These are phyloP conservation scores for Lordiphosa fenestrarum DNA, from an alignment of 2,888 invertebrate genomes.

Conservation along the genomic window DNA sequence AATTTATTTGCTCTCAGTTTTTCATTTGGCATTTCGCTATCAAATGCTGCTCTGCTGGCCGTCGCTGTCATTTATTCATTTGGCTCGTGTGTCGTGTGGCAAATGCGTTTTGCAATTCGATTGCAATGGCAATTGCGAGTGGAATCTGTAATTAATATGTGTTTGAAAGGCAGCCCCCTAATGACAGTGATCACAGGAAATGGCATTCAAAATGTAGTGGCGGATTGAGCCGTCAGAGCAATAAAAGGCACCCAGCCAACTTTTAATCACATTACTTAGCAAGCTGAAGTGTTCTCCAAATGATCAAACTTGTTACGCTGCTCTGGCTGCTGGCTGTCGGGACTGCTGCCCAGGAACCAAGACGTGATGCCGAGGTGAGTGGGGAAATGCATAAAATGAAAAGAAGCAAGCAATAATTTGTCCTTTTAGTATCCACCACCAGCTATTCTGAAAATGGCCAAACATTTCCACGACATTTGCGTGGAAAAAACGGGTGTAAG, in stretches of 20 bases:
- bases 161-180: conserved; percentile 23
- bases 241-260: conserved; percentile 20
- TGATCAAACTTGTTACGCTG: conserved; percentile 24
- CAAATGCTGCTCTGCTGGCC: conserved; percentile 44
- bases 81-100: conserved; percentile 27
- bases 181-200: conserved; percentile 33
- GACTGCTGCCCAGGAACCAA: conserved; percentile 25
- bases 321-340: conserved; percentile 9
- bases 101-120: conserved; percentile 36
- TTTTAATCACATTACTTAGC: conserved; percentile 7
- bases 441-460: conserved; percentile 62
- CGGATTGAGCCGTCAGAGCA: background rate
- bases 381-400: background rate
- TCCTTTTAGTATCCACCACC: conserved; percentile 70
- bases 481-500: conserved; percentile 74
- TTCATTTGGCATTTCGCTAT: conserved; percentile 47
- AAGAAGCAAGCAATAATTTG: background rate
- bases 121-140: conserved; percentile 36
- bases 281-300: conserved; percentile 4
- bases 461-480: conserved; percentile 72
- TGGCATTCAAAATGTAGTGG: conserved; percentile 15
- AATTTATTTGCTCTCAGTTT: conserved; percentile 44
- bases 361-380: conserved; percentile 29
- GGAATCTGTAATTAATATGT: conserved; percentile 35
- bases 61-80: conserved; percentile 36